Conservation (phyloP, 2,888 invertebrate species). For the Baccha elongata region DNA sequence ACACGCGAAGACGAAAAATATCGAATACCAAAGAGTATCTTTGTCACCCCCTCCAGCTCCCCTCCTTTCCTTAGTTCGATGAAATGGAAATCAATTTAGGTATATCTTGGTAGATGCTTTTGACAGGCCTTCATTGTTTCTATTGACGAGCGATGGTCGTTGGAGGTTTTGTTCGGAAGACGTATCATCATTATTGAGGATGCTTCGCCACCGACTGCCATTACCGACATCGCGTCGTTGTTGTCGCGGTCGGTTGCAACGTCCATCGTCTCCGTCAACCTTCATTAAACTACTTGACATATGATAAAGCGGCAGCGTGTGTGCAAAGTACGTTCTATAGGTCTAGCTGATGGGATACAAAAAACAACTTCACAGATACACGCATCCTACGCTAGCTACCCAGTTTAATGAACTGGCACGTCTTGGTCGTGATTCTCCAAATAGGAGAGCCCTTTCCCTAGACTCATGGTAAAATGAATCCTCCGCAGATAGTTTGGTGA, state of each 20-base stretch:
- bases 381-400: conserved; percentile 5
- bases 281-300: conserved; percentile 69
- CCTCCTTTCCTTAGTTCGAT: conserved; percentile 10
- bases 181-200: conserved; percentile 58
- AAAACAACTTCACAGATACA: background rate
- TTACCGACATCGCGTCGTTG: background rate
- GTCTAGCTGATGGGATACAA: conserved; percentile 27
- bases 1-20: conserved; percentile 20
- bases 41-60: background rate
- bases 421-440: background rate
- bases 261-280: conserved; percentile 43
- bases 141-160: conserved; percentile 31
- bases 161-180: conserved; percentile 34
- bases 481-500: conserved; percentile 20
- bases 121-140: conserved; percentile 53
- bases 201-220: conserved; percentile 11
- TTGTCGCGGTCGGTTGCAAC: conserved; percentile 20
- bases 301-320: conserved; percentile 51
- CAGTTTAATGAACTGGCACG: conserved; percentile 56
- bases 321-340: conserved; percentile 36
- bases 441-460: background rate
- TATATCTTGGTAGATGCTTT: conserved; percentile 50
- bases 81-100: conserved; percentile 70
- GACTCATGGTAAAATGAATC: conserved; percentile 14
- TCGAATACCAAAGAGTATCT: conserved; percentile 12